Conservation (phyloP, 2,888 invertebrate species). For the Eudemis profundana region DNA sequence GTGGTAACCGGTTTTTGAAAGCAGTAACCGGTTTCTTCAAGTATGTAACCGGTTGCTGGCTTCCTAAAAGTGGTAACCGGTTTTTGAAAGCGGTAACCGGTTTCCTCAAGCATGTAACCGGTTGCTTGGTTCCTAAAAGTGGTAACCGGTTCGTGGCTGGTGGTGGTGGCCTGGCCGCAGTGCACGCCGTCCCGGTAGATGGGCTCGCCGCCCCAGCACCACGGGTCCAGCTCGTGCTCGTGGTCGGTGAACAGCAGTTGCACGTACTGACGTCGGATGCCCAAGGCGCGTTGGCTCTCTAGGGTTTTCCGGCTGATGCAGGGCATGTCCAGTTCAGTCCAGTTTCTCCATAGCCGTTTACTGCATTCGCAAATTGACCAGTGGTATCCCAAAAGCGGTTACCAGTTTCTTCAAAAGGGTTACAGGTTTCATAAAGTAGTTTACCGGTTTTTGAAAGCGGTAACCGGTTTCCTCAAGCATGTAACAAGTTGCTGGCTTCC, state of each 20-base stretch:
- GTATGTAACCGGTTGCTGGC: too few species aligned
- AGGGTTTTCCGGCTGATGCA: conserved; percentile 97
- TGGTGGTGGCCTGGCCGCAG: conserved; percentile 97
- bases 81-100: conserved; percentile 70
- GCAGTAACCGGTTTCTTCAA: conserved; percentile 80
- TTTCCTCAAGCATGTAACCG: conserved; percentile 60
- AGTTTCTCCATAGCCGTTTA: too few species aligned
- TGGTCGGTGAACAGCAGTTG: conserved; percentile 96
- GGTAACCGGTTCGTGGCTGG: conserved; percentile 85
- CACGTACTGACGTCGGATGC: conserved; percentile 95
- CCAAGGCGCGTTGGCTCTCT: conserved; percentile 92
- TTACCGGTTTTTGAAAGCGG: too few species aligned
- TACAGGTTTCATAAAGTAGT: too few species aligned
- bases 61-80: too few species aligned
- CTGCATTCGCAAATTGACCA: too few species aligned
- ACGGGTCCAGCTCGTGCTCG: conserved; percentile 94
- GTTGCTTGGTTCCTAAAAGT: too few species aligned
- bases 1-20: too few species aligned
- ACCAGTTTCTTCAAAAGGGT: conserved; percentile 80
- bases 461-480: too few species aligned
- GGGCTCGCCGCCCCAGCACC: conserved; percentile 99
- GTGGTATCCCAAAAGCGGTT: too few species aligned
- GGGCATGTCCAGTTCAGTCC: too few species aligned
- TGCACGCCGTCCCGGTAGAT: conserved; percentile 96
- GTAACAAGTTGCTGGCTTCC: too few species aligned